These are phyloP conservation scores for Chloroceryle inda DNA, from an alignment of 2,797 vertebrate species.

Conservation along the genomic window DNA sequence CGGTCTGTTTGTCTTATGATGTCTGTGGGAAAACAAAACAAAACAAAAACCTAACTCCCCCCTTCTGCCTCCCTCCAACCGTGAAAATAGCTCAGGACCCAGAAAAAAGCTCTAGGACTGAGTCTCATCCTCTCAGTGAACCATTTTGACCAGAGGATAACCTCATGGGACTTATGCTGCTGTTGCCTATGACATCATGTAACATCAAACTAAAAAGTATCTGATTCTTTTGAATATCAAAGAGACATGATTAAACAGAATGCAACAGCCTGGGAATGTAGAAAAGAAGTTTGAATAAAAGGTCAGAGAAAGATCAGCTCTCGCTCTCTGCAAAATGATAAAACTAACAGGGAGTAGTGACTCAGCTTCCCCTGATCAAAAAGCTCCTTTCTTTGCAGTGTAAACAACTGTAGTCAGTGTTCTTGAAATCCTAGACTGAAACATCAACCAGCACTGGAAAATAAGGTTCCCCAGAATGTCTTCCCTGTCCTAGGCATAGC, in stretches of 20 bases:
- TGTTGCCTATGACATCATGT: conserved; percentile 46
- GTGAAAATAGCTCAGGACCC: conserved; percentile 64
- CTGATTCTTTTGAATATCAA: conserved; percentile 30
- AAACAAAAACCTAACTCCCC: background rate
- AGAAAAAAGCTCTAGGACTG: conserved; percentile 31
- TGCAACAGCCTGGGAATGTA: conserved; percentile 26
- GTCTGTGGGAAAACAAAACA: conserved; percentile 77
- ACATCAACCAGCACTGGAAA: conserved; percentile 31
- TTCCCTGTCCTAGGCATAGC: conserved; percentile 3
- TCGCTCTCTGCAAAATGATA: conserved; percentile 52
- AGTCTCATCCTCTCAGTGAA: conserved; percentile 54
- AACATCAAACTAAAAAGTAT: conserved; percentile 29
- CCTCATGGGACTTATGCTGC: conserved; percentile 22
- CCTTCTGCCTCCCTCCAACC: background rate
- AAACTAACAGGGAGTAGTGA: conserved; percentile 66
- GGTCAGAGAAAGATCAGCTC: conserved; percentile 63
- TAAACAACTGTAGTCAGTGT: conserved; percentile 62
- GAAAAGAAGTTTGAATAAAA: conserved; percentile 41
- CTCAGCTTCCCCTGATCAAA: conserved; percentile 72
- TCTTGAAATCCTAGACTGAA: conserved; percentile 60
- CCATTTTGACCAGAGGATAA: conserved; percentile 26
- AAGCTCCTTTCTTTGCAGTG: conserved; percentile 65
- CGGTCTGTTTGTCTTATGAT: conserved; percentile 67
- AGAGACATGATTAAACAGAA: conserved; percentile 41
- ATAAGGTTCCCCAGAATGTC: conserved; percentile 10